A percentile compares a stretch with the other conserved stretches of the same genome.
phyloP scores from a whole-genome alignment of 2,888 invertebrate species.

The Keiferia lycopersicella region DNA sequence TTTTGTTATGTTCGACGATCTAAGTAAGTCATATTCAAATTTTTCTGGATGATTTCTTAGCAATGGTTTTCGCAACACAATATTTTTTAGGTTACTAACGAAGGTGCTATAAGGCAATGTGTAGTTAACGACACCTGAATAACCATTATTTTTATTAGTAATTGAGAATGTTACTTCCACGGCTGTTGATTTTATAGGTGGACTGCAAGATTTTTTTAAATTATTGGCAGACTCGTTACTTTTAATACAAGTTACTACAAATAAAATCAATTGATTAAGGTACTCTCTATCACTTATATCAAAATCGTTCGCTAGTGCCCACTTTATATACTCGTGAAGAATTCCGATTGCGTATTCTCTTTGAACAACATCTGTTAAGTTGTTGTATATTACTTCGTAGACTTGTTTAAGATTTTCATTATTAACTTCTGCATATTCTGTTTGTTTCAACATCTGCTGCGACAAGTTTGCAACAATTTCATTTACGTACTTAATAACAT shows the following conservation, averaged over 20 bases:
- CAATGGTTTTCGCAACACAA: neutral
- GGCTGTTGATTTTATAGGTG: neutral
- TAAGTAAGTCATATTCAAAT: neutral
- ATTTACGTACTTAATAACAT: neutral
- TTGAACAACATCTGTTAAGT: neutral
- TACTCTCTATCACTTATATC: constrained; percentile 7
- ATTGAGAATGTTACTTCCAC: neutral
- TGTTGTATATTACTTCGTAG: neutral
- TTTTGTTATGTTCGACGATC: constrained; percentile 1
- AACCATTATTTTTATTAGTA: neutral
- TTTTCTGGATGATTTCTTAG: neutral
- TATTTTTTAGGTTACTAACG: constrained; percentile 1
- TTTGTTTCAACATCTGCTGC: too few relatives aligned
- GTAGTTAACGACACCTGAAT: neutral
- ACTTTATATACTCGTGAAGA: constrained; percentile 8
- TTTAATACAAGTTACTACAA: neutral
- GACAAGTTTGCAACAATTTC: neutral
- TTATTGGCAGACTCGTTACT: neutral
- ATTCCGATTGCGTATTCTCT: neutral
- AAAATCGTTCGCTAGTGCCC: neutral
- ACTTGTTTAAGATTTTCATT: neutral
- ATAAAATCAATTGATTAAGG: neutral
- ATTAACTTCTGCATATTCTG: neutral
- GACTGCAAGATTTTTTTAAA: neutral
- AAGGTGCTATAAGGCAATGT: constrained; percentile 8